These are phyloP conservation scores for Hydractinia symbiolongicarpus DNA, from an alignment of 30 jellyfish, hydroid and myxozoan species.

Conservation along the genomic window DNA sequence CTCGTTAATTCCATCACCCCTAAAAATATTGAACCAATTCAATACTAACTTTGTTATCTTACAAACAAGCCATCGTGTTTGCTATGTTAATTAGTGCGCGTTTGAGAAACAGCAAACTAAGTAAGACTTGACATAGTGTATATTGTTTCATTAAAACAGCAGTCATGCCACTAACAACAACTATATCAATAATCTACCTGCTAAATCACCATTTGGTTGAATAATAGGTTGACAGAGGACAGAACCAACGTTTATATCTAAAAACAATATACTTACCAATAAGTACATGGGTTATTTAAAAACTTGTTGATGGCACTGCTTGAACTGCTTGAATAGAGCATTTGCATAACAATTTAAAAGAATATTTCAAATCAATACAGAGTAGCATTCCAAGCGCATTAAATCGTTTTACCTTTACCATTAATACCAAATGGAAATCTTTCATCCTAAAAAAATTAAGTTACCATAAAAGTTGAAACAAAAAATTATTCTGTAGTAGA, in stretches of 20 bases:
- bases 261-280: neutral
- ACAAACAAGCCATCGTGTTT: neutral
- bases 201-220: constrained; percentile 83
- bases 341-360: too few relatives aligned
- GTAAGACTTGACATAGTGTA: too few relatives aligned
- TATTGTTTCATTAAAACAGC: too few relatives aligned
- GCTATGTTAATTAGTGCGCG: too few relatives aligned
- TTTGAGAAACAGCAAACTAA: too few relatives aligned
- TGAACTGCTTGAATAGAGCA: too few relatives aligned
- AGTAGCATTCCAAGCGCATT: neutral
- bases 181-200: constrained; percentile 34
- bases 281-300: neutral
- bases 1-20: constrained; percentile 76
- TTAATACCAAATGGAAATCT: constrained; percentile 89
- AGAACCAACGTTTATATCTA: constrained; percentile 55
- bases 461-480: too few relatives aligned
- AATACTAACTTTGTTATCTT: neutral
- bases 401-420: constrained; percentile 44
- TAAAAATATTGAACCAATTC: neutral
- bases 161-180: too few relatives aligned
- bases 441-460: constrained; percentile 63
- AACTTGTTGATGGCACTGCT: too few relatives aligned
- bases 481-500: too few relatives aligned
- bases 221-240: constrained; percentile 84
- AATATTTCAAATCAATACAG: neutral